Evolutionary conservation across 2,888 invertebrate species (phyloP), one percentile per base, ranked within the genome.

Genomic region (Pinctada fucata): DNA sequence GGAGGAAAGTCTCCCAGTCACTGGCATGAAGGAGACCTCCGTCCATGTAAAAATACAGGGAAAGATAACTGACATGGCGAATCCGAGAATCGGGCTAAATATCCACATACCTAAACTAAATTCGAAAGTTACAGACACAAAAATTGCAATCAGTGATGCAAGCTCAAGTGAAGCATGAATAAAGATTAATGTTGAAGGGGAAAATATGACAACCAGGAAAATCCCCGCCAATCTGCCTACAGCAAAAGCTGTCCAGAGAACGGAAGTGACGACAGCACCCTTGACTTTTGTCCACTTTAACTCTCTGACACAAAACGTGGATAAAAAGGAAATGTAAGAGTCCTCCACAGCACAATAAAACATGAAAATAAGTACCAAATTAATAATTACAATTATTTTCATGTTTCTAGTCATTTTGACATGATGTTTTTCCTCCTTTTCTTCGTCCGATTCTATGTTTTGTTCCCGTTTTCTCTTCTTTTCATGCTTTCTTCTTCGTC

Each of bases 21-120:
- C 84, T 51, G 81, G 75, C 45, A 86, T 64, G 16, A 87, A 81
- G 48, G 81, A 78, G 75, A 84, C 83, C 66, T 87, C 85, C 0
- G 87, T 84, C 85, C 85, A 87, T 0, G 84, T 83, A 65, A 86
- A 83, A 10, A 85, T 77, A 67, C 83, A 82, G 1, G 87, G 85
- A 65, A 85, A 86, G 48, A 86, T 75, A 3, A 85, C 78, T 1
- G 85, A 86, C 79, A 86, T 83, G 2, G 84, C 82, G 68, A 84
- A 82, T 4, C 87, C 87, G 5, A 80, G 79, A 3, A 80, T 69
- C 3, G 79, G 79, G 13, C 83, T 79, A 65, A 79, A 82, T 3
- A 83, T 64, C 87, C 87, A 87, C 2, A 85, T 79, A 5, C 82
- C 70, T 4, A 72, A 67, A 6, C 70, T 66, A 13, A 75, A 63